Conservation (phyloP, 2,888 invertebrate species). For the Bembecia ichneumoniformis region DNA sequence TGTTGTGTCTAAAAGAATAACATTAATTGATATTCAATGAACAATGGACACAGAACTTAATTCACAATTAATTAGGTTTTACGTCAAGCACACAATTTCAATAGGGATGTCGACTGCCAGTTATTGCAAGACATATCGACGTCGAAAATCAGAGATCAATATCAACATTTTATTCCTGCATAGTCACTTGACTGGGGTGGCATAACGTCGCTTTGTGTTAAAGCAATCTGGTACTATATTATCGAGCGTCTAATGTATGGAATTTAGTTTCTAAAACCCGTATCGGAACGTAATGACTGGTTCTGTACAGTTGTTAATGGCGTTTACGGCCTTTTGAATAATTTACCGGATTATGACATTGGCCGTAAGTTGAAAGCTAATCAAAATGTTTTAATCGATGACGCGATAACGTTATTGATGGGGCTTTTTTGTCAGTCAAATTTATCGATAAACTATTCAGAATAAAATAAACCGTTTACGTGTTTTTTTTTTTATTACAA, state of each 20-base stretch:
- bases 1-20: too few relatives aligned
- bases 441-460: neutral
- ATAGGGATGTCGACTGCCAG: constrained; percentile 66
- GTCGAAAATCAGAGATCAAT: constrained; percentile 57
- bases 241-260: constrained; percentile 60
- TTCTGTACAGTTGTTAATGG: constrained; percentile 44
- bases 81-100: constrained; percentile 62
- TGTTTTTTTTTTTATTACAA: too few relatives aligned
- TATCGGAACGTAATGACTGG: constrained; percentile 43
- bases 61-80: constrained; percentile 70
- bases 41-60: constrained; percentile 13
- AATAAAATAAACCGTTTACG: too few relatives aligned
- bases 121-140: constrained; percentile 62
- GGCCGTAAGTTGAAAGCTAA: constrained; percentile 70
- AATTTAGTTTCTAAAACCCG: constrained; percentile 62
- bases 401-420: constrained; percentile 63
- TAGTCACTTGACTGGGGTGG: constrained; percentile 69
- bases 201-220: constrained; percentile 65
- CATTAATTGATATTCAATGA: too few relatives aligned
- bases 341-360: constrained; percentile 60
- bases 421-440: constrained; percentile 15
- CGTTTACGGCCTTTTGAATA: constrained; percentile 51
- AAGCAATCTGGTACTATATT: constrained; percentile 59
- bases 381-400: constrained; percentile 73
- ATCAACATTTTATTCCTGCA: constrained; percentile 59